Conservation (phyloP, 2,797 vertebrate species). For the Myripristis murdjan region DNA sequence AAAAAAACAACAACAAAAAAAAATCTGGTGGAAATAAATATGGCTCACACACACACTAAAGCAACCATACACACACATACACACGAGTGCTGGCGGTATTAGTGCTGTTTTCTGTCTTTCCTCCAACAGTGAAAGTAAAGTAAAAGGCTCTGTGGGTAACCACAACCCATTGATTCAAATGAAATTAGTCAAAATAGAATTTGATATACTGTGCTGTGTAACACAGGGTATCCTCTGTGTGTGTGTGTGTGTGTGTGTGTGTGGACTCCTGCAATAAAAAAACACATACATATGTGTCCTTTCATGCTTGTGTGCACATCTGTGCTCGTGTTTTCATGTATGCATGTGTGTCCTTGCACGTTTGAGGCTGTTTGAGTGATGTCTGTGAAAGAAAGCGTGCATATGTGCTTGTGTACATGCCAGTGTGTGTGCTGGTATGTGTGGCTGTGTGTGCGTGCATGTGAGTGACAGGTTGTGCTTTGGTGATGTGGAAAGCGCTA, state of each 20-base stretch:
- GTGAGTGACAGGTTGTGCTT: conserved; percentile 24
- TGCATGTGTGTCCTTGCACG: neutral
- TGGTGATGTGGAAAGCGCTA: conserved; percentile 14
- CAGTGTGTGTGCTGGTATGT: conserved; percentile 16
- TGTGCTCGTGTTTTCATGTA: neutral
- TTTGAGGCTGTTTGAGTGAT: neutral
- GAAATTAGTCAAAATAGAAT: neutral
- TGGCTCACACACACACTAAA: too few species aligned
- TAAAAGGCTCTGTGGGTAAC: neutral
- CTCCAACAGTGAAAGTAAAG: neutral
- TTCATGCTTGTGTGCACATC: neutral
- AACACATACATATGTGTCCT: too few species aligned
- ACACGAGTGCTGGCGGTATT: too few species aligned
- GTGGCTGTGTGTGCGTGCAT: conserved; percentile 1
- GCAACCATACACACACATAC: too few species aligned
- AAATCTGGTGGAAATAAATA: too few species aligned
- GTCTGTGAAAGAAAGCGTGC: neutral
- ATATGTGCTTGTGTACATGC: neutral
- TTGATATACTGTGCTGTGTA: too few species aligned
- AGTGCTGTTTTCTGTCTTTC: neutral
- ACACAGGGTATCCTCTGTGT: neutral
- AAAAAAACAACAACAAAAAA: too few species aligned
- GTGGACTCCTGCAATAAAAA: too few species aligned
- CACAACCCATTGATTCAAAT: neutral
- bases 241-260: too few species aligned